These are phyloP conservation scores for Cotesia congregata DNA, from an alignment of 2,888 invertebrate genomes.

Conservation along the genomic window DNA sequence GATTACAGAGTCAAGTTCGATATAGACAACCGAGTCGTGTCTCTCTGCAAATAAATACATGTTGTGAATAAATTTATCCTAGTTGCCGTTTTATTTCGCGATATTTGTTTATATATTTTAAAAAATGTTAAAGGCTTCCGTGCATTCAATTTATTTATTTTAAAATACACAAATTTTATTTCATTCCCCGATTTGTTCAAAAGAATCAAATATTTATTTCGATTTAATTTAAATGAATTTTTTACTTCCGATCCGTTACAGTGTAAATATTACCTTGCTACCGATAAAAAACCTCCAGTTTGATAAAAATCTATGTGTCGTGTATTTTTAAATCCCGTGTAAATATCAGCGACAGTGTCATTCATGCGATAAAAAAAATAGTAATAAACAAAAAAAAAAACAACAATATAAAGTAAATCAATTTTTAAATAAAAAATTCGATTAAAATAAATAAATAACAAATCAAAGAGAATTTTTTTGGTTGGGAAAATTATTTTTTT, in stretches of 20 bases:
- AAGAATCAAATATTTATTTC: not conserved
- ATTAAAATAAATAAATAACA: no score
- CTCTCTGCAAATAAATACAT: not conserved
- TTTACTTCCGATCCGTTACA: not conserved
- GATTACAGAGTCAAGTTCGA: slow-evolving; percentile 1
- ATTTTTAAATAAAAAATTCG: no score
- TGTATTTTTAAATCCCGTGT: not conserved
- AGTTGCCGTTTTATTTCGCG: not conserved
- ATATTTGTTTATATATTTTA: not conserved
- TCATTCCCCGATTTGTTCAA: not conserved
- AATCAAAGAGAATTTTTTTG: no score
- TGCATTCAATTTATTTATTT: not conserved
- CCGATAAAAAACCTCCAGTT: not conserved
- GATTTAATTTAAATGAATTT: not conserved
- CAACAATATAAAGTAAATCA: no score
- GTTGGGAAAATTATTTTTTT: no score
- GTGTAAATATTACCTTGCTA: not conserved
- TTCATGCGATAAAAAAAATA: no score
- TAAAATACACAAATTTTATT: not conserved
- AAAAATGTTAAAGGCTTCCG: not conserved
- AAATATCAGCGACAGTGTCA: no score
- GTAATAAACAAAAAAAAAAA: no score
- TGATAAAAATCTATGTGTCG: not conserved
- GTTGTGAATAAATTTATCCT: not conserved
- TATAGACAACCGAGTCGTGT: not conserved